These are phyloP conservation scores for Hypomecis punctinalis DNA, from an alignment of 2,888 invertebrate genomes.

Conservation along the genomic window DNA sequence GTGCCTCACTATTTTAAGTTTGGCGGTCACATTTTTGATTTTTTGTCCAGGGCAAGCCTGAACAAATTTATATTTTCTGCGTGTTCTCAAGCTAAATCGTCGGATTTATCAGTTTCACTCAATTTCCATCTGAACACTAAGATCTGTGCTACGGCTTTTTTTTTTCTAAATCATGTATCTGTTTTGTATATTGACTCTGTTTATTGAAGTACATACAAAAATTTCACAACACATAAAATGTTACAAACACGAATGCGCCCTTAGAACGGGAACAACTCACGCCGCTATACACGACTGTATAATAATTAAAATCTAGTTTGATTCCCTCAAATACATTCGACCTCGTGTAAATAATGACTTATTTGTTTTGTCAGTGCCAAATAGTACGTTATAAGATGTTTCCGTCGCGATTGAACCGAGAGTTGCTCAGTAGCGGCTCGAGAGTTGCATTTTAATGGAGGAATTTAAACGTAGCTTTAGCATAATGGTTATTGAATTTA, in stretches of 20 bases:
- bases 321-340: constrained; percentile 13
- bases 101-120: too few relatives aligned
- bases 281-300: neutral
- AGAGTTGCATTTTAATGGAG: constrained; percentile 16
- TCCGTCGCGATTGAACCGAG: constrained; percentile 16
- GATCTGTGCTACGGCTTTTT: too few relatives aligned
- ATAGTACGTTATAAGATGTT: constrained; percentile 54
- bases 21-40: too few relatives aligned
- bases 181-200: too few relatives aligned
- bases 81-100: too few relatives aligned
- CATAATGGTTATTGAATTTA: neutral
- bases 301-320: neutral
- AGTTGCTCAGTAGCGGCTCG: constrained; percentile 30
- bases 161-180: too few relatives aligned
- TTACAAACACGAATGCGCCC: neutral
- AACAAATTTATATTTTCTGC: too few relatives aligned
- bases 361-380: constrained; percentile 62
- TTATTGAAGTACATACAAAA: too few relatives aligned
- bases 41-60: too few relatives aligned
- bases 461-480: constrained; percentile 16
- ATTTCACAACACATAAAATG: too few relatives aligned
- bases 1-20: too few relatives aligned
- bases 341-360: constrained; percentile 24
- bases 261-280: neutral
- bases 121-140: too few relatives aligned